Conservation (phyloP, 1,140 invertebrate genomes). For the Brachionus asplanchnoidis region DNA sequence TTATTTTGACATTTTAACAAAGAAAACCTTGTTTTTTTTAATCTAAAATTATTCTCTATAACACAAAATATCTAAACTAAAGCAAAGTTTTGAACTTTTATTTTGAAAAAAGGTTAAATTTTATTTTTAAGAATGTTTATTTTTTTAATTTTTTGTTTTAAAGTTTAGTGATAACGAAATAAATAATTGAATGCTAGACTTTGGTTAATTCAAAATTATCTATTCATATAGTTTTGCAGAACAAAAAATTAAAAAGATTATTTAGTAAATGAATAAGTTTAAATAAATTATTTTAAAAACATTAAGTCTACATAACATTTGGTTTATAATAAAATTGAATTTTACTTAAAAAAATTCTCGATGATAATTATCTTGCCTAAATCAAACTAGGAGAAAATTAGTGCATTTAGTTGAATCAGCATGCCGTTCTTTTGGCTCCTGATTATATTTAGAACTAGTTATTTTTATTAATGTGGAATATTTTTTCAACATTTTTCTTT, state of each 20-base stretch:
- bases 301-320: too few species aligned
- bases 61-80: background rate
- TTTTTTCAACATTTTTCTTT: background rate
- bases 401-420: background rate
- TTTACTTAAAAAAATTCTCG: background rate
- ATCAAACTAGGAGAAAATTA: background rate
- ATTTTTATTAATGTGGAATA: background rate
- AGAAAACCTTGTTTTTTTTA: too few species aligned
- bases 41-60: background rate
- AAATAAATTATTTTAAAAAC: too few species aligned
- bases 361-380: background rate
- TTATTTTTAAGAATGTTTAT: background rate
- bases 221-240: too few species aligned
- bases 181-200: background rate
- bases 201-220: background rate
- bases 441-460: background rate
- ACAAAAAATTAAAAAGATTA: too few species aligned
- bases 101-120: background rate
- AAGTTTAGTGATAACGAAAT: background rate
- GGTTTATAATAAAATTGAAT: too few species aligned
- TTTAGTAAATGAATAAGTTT: too few species aligned
- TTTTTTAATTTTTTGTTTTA: too few species aligned
- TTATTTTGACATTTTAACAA: too few species aligned
- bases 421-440: background rate
- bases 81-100: background rate